phyloP scores from a whole-genome alignment of 1,140 invertebrate genomes.

The Saccostrea cuccullata region DNA sequence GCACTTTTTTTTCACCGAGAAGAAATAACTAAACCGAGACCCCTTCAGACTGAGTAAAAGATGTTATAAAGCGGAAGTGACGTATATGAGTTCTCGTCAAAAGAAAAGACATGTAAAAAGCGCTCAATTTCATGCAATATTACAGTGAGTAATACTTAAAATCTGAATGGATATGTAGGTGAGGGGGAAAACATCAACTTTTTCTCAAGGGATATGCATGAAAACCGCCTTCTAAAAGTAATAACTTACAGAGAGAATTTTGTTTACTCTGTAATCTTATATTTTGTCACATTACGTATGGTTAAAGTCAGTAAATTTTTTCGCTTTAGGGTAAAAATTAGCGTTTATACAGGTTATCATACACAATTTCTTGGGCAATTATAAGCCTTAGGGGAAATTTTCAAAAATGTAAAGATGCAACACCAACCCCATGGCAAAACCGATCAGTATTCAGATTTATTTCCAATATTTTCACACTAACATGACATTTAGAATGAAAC shows the following conservation, averaged over 20 bases:
- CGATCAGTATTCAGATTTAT: background rate
- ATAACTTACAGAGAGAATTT: background rate
- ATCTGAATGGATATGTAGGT: too few species aligned
- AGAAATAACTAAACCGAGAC: background rate
- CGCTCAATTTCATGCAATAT: background rate
- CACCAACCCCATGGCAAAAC: background rate
- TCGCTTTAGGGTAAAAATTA: background rate
- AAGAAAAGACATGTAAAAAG: too few species aligned
- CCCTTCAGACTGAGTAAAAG: conserved; percentile 6
- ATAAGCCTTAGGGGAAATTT: background rate
- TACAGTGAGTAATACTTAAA: background rate
- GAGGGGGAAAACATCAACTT: background rate
- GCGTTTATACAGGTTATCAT: background rate
- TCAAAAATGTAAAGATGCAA: background rate
- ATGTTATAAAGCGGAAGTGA: background rate
- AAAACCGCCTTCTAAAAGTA: background rate
- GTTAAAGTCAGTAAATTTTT: background rate
- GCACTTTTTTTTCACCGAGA: background rate
- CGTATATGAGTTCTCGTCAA: background rate
- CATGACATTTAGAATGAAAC: background rate
- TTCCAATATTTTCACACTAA: background rate
- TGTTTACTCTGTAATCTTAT: background rate
- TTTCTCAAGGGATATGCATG: background rate
- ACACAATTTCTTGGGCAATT: background rate
- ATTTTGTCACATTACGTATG: too few species aligned